Evolutionary conservation across 2,113 vertebrate species (phyloP), one percentile per base, ranked within the genome.

Genomic region (Ceyx cyanopectus): DNA sequence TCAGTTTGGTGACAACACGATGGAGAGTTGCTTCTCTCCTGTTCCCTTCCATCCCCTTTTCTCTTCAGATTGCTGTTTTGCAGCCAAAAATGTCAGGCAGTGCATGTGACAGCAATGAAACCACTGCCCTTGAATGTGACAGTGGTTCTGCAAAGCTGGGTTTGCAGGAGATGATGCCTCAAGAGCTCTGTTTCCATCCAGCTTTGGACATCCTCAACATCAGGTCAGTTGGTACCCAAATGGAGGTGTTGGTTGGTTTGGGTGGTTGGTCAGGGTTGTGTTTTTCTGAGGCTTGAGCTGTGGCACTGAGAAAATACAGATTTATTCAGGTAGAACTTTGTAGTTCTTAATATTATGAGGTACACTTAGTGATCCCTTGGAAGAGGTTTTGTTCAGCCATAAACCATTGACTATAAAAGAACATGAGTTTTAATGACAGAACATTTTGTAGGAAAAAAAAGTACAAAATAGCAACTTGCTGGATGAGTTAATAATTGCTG

Each of bases 61-160:
- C 7, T 11, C 23, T 9, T n/a, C 41, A 34, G 37, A 56, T 80
- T 29, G 18, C 34, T 76, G 20, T 75, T 91, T 90, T 79, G 21
- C 81, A 91, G 90, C 18, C 51, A 63, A 21, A 77, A 60, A 15
- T 46, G 61, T 82, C 67, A 92, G 56, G 43, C 53, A 66, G 22
- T 68, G 98, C 98, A 98, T 98, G 98, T 78, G 98, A 98, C 95
- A 98, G 98, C 30, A 98, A 98, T 4, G 98, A 98, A 96, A 98
- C 98, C 94, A 98, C 98, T 91, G 98, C 98, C 85, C 97, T 99
- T 63, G 98, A 98, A 78, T 98, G 98, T 97, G 98, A 98, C 97
- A 99, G 98, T 46, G 98, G 98, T 78, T 99, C 98, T 91, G 98
- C 86, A 99, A 99, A 97, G 98, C 98, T 97, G 98, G 98, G 92